Conservation (phyloP, 2,888 invertebrate genomes). For the Prosopocoilus inquinatus region DNA sequence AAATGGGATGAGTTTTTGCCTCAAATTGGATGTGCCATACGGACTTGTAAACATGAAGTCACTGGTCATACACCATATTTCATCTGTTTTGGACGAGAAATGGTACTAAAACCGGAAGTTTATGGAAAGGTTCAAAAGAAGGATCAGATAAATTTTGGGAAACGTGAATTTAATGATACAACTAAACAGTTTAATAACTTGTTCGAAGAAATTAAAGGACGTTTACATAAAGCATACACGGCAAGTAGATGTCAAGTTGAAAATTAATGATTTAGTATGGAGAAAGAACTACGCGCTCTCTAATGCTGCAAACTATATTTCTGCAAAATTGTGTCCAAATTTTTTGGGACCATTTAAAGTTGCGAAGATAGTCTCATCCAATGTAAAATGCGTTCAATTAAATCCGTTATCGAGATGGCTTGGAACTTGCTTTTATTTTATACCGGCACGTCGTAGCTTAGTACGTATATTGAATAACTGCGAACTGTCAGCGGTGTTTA, state of each 20-base stretch:
- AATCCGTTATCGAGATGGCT: too few relatives aligned
- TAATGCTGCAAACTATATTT: too few relatives aligned
- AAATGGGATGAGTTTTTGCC: slow-evolving; percentile 13
- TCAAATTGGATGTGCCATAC: neutral
- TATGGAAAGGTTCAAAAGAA: neutral
- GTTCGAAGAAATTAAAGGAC: neutral
- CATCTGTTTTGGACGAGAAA: neutral
- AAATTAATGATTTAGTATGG: too few relatives aligned
- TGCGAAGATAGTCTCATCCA: too few relatives aligned
- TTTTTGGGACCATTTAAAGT: too few relatives aligned
- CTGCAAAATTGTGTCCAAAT: too few relatives aligned
- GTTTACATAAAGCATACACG: neutral
- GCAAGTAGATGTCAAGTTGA: neutral
- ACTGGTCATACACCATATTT: neutral
- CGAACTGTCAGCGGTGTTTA: too few relatives aligned
- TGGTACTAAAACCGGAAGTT: neutral
- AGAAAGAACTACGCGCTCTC: too few relatives aligned
- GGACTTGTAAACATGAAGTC: neutral
- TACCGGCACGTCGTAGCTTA: too few relatives aligned
- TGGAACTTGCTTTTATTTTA: too few relatives aligned
- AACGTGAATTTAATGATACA: neutral
- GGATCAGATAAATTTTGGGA: neutral
- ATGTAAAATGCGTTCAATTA: too few relatives aligned
- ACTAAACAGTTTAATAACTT: neutral
- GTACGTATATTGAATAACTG: too few relatives aligned